These are phyloP conservation scores for Amphilophus citrinellus DNA, from an alignment of 2,113 vertebrate species.

Conservation along the genomic window DNA sequence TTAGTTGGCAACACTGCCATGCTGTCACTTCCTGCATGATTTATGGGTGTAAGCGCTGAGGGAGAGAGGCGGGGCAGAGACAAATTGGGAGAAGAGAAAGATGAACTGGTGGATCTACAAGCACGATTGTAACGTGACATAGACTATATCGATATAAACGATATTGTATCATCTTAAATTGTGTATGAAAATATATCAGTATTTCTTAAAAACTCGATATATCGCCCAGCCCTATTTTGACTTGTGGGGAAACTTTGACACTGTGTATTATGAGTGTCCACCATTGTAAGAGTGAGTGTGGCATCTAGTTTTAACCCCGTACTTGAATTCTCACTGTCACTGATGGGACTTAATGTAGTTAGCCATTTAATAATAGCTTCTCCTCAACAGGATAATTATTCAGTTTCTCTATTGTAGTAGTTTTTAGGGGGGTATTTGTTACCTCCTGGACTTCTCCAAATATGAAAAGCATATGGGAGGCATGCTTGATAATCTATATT, in stretches of 20 bases:
- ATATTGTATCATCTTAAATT: no score
- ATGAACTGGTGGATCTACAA: no score
- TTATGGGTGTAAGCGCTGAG: no score
- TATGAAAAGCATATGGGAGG: neutral
- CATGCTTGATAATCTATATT: neutral
- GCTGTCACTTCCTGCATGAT: no score
- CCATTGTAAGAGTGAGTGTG: neutral
- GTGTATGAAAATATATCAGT: no score
- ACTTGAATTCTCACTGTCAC: neutral
- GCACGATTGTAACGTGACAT: no score
- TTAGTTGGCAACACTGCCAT: no score
- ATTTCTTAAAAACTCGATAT: no score
- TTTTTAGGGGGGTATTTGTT: neutral
- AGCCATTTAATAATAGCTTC: neutral
- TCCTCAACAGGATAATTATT: neutral
- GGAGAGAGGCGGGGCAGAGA: no score
- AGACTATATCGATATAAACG: no score
- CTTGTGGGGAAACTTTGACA: neutral
- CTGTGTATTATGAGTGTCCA: neutral
- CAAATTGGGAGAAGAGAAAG: no score
- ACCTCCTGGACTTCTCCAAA: neutral
- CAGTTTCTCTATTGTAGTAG: neutral
- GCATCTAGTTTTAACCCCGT: neutral
- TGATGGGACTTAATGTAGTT: neutral
- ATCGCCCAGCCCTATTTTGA: no score